Evolutionary conservation across 2,888 invertebrate species (phyloP).

Genomic region (Teinopalpus imperialis): DNA sequence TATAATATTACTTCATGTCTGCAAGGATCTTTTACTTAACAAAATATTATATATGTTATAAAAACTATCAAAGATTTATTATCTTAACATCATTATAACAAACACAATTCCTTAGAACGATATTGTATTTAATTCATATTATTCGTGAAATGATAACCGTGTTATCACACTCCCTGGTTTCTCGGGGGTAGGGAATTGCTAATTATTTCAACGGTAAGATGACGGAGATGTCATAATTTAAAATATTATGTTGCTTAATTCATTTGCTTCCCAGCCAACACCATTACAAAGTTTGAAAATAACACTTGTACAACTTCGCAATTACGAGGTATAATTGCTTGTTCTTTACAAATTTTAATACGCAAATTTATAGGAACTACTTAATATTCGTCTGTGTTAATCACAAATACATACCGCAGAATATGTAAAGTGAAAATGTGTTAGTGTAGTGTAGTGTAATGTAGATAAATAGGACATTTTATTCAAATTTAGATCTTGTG

Average conservation of each 20-base stretch:
- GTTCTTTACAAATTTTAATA: not conserved
- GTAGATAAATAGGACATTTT: no score
- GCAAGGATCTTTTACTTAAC: no score
- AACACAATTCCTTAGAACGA: no score
- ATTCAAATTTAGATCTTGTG: no score
- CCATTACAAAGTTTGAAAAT: conserved; percentile 12
- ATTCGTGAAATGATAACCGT: not conserved
- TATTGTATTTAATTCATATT: not conserved
- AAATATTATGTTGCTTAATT: conserved; percentile 46
- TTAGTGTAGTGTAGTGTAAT: no score
- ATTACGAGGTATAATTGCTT: conserved; percentile 5
- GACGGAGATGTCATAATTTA: conserved; percentile 44
- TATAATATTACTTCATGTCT: no score
- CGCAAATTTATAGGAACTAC: not conserved
- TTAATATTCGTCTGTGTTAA: no score
- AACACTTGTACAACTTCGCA: not conserved
- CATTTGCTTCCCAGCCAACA: conserved; percentile 28
- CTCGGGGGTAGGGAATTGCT: conserved; percentile 49
- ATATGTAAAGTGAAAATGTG: no score
- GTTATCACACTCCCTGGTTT: conserved; percentile 6
- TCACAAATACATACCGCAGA: no score
- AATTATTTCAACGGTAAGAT: conserved; percentile 67
- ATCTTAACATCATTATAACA: no score
- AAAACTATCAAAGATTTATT: no score
- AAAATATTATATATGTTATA: no score